Base-by-base conservation (phyloP, 1,140 invertebrate genomes). In the Ceratosolen solmsi region DNA sequence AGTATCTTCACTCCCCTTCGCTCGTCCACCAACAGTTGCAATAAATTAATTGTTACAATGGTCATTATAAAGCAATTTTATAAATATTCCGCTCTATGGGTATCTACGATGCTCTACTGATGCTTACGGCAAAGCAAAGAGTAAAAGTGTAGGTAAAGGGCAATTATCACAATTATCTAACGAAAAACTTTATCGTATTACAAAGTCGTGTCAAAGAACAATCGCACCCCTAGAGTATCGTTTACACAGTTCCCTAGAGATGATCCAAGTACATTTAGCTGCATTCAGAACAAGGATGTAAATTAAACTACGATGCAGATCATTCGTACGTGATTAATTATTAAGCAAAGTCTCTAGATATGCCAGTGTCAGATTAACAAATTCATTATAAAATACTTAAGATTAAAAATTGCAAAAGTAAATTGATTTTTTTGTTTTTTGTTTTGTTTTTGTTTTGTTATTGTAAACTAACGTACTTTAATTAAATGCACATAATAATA, bases 281-380 rank as follows among this genome's bases (percentile, higher is more conserved):
- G 72, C 30, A 68, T 27, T 33, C 22, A n/a, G 68, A 54, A 74
- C 70, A 74, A 68, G 60, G 72, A 74, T 54, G 17, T 22, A 72
- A 49, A 81, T 81, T 75, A 75, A 75, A 17, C 58, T 54, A 13
- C 30, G 41, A 75, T 13, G 49, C 58, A 60, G 22, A 75, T 75
- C 60, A 56, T 81, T 81, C 22, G n/a, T 68, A 68, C n/a, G 25
- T 68, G 79, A 75, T 81, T 75, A 81, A 81, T 75, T 54, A 56
- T 56, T 75, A 54, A 68, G 38, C 38, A 17, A 46, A 73, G n/a
- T 71, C 70, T 63, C n/a, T 8, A 51, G 65, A 27, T 41, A 36
- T 46, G 22, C 25, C 17, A 46, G 22, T 25, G 22, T 11, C 11
- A 49, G 38, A 72, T 27, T 49, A 27, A 27, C n/a, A 27, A 27